Conservation (phyloP, 2,797 vertebrate genomes). For the Leptatherina wallacei region DNA sequence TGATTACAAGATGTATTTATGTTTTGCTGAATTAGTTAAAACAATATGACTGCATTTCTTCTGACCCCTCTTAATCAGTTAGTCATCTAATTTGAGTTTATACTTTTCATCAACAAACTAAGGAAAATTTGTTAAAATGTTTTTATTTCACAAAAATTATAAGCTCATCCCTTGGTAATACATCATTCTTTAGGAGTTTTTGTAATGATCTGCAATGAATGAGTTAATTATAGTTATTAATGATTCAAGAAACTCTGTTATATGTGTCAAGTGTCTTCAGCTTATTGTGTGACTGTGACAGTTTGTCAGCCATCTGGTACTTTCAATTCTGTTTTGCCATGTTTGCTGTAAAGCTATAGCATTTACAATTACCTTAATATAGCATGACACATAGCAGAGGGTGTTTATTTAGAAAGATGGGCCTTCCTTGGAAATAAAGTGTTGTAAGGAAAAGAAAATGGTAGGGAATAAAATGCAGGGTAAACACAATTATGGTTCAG, state of each 20-base stretch:
- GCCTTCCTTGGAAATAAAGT: background rate
- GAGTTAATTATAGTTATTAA: constrained; percentile 4
- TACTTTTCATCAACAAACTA: constrained; percentile 37
- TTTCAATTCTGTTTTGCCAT: background rate
- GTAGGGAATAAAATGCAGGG: constrained; percentile 8
- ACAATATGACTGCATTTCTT: constrained; percentile 42
- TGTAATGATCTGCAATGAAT: constrained; percentile 2
- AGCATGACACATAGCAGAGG: background rate
- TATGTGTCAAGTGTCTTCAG: background rate
- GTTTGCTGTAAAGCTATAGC: constrained; percentile 15
- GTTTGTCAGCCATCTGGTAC: background rate
- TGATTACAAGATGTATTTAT: constrained; percentile 46
- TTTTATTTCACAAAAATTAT: constrained; percentile 10
- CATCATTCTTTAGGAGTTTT: background rate
- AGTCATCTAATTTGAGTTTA: constrained; percentile 35
- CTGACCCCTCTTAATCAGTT: constrained; percentile 42
- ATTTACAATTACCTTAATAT: constrained; percentile 6
- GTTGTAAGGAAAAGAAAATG: background rate
- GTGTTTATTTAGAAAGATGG: constrained; percentile 20
- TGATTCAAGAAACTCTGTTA: background rate
- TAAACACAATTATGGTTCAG: constrained; percentile 52
- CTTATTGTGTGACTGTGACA: background rate
- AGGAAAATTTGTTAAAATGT: constrained; percentile 13
- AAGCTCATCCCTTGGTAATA: background rate
- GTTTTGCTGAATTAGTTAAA: constrained; percentile 46